Evolutionary conservation across 2,888 invertebrate genomes (phyloP), one percentile per base, ranked within the genome.

Genomic region (Harpalus rufipes): DNA sequence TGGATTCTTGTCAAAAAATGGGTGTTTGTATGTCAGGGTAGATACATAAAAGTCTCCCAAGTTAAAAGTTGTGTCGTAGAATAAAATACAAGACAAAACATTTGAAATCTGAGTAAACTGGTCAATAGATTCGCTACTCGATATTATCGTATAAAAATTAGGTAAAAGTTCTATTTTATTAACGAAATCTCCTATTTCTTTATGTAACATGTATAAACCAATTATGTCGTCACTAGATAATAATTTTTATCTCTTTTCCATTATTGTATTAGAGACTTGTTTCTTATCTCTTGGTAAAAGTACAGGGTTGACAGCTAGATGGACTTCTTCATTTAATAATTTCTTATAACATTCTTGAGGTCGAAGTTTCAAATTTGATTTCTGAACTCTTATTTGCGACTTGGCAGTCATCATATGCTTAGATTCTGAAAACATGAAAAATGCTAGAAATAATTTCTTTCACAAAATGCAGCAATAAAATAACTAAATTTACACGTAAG

Each of bases 21-120:
- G 59, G 58, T 58, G 61, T 61, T 80, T 51, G 16, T 61, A 84
- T 41, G 58, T 84, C 58, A 84, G 59, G 6, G 51, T 58, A 8
- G 84, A 84, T 5, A 84, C 78, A 79, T 84, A 84, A 21, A 79
- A 84, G 18, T 84, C 84, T 8, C 84, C 84, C 44, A 84, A 80
- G 58, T 84, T 84, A 82, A 84, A 84, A 14, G 84, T 84, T 12
- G 84, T 84, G 21, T 84, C 84, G 44, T 84, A 84, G 16, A 21
- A 51, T 7, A 84, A 16, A 7, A 59, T 25, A 61, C 56, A 41
- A 12, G 12, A 12, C 12, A 10, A 32, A 32, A 25, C n/a, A 18
- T 14, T 21, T 16, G 41, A 12, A 14, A 82, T 14, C 12, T 84
- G 59, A 6, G 14, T 32, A 63, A 81, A 79, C 6, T n/a, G 10